These are phyloP conservation scores for Myiotriccus ornatus DNA, from an alignment of 2,797 vertebrate genomes.

Conservation along the genomic window DNA sequence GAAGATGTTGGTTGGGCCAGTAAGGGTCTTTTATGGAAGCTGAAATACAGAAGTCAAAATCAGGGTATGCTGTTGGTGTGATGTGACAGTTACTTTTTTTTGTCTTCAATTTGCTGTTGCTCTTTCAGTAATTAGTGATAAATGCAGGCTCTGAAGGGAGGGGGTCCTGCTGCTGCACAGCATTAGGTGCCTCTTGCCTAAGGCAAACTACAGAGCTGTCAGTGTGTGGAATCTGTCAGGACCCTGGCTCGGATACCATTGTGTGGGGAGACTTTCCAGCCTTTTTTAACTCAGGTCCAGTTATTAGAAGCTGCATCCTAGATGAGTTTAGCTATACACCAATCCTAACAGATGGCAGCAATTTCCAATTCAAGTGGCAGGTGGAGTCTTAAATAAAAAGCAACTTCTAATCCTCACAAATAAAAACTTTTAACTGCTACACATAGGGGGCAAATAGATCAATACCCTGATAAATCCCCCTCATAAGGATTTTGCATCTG, in stretches of 20 bases:
- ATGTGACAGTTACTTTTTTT: not conserved
- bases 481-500: not conserved
- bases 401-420: not conserved
- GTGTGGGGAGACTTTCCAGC: not conserved
- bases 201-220: not conserved
- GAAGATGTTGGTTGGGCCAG: not conserved
- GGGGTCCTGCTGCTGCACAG: not conserved
- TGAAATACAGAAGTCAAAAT: not conserved
- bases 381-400: not conserved
- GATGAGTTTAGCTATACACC: not conserved
- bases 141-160: not conserved
- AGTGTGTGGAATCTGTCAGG: not conserved
- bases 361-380: not conserved
- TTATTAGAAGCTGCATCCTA: not conserved
- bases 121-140: not conserved
- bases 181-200: not conserved
- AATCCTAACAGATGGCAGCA: not conserved
- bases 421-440: not conserved
- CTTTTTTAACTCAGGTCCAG: not conserved
- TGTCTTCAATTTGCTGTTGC: not conserved
- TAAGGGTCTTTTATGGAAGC: not conserved
- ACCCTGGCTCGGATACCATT: rapidly evolving
- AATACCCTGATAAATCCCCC: not conserved
- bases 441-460: not conserved
- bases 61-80: not conserved